Base-by-base conservation (phyloP, 2,797 vertebrate genomes). In the Rhinophrynus dorsalis region DNA sequence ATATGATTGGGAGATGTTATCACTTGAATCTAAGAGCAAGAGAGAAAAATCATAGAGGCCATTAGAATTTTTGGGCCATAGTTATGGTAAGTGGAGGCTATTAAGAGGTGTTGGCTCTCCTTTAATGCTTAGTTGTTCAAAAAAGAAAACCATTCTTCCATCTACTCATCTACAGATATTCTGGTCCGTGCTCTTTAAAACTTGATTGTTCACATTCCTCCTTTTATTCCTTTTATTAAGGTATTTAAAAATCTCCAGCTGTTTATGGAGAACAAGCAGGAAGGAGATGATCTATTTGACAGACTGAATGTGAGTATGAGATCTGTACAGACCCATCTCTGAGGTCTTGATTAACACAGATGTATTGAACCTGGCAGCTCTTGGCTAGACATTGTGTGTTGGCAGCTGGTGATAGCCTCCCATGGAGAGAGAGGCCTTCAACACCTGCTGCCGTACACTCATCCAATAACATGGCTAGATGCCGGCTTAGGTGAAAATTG, bases 181-280 rank as follows among this genome's bases (percentile, higher is more conserved):
- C n/a, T n/a, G n/a, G n/a, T n/a, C n/a, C n/a, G n/a, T n/a, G n/a
- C n/a, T n/a, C n/a, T n/a, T n/a, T n/a, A n/a, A n/a, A 64, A 68
- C 4, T 26, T 65, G 67, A 67, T 79, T 74, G 78, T 75, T 79
- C 64, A 57, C 61, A 64, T 69, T 62, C 69, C n/a, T 67, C n/a
- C n/a, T n/a, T n/a, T n/a, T n/a, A n/a, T n/a, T n/a, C n/a, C 70
- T 54, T 71, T 3, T 8, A 82, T 17, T 74, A 80, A 94, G 89
- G 88, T 90, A 78, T 92, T 92, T 83, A 93, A 90, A 86, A 92
- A 82, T 81, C 82, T 91, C 58, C 86, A 88, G 74, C 78, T 92
- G 72, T 91, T 94, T 75, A 6, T 89, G 88, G 80, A 91, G 74
- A 86, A 83, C 45, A 92, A 90, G 79, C 9, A 81, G 60, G 75